Percentiles rank a stretch among this genome's conserved stretches.
Conservation (phyloP, 1,140 invertebrate species). For the Pseudachorutes palmiensis region DNA sequence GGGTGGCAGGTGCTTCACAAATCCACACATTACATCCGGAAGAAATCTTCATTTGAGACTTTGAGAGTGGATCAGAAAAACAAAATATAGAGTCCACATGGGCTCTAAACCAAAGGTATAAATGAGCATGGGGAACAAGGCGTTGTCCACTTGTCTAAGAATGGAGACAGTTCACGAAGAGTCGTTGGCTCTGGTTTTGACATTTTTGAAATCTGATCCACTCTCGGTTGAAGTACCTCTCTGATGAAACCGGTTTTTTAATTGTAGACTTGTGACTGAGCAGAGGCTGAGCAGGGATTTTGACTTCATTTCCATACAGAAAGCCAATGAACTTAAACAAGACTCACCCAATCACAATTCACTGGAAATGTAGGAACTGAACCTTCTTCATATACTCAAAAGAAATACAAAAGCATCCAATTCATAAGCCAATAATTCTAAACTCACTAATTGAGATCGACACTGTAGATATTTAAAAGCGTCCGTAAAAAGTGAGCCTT, state of each 20-base stretch:
- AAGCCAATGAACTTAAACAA: constrained; percentile 3
- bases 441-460: not conserved
- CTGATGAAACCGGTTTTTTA: constrained; percentile 3
- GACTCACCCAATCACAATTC: too few species aligned
- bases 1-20: not conserved
- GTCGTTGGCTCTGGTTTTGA: constrained; percentile 7
- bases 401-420: not conserved
- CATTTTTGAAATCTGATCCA: not conserved
- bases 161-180: constrained; percentile 4
- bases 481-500: not conserved
- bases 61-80: too few species aligned
- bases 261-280: not conserved
- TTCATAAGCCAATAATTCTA: not conserved
- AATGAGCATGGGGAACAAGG: too few species aligned
- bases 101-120: too few species aligned
- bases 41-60: not conserved
- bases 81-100: too few species aligned
- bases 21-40: not conserved
- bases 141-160: not conserved
- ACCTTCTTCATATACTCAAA: too few species aligned
- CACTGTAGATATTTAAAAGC: not conserved
- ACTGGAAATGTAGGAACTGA: too few species aligned
- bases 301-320: not conserved
- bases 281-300: not conserved
- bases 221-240: not conserved